Evolutionary conservation across 1,140 invertebrate species (phyloP).

Genomic region (Caenorhabditis latens): DNA sequence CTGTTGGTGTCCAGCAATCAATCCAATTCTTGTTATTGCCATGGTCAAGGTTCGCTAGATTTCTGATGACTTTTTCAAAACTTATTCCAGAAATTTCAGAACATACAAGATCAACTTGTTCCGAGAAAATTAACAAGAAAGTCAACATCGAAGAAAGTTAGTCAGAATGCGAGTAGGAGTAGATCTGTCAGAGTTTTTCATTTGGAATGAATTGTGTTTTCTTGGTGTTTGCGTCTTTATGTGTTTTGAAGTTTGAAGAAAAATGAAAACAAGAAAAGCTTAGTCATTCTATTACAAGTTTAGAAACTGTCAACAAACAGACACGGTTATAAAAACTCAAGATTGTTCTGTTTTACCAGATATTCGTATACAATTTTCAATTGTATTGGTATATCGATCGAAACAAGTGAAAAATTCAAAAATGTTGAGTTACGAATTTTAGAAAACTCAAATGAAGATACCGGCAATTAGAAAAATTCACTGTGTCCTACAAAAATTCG

Average conservation of each 20-base stretch:
- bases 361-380: too few relatives aligned
- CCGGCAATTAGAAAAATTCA: too few relatives aligned
- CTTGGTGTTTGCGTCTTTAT: background rate
- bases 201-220: conserved; percentile 14
- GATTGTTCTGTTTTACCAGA: too few relatives aligned
- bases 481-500: too few relatives aligned
- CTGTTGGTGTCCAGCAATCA: conserved; percentile 34
- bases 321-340: too few relatives aligned
- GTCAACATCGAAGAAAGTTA: background rate
- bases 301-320: too few relatives aligned
- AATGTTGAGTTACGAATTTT: too few relatives aligned
- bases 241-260: background rate
- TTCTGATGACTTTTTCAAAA: too few relatives aligned
- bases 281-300: too few relatives aligned
- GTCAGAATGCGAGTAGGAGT: background rate
- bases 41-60: background rate
- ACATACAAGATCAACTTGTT: conserved; percentile 15
- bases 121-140: background rate
- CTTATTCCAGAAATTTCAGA: background rate
- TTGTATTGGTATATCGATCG: too few relatives aligned
- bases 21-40: background rate
- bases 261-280: background rate
- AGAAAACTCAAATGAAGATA: too few relatives aligned
- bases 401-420: too few relatives aligned
- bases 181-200: conserved; percentile 22